These are phyloP conservation scores for Heliconius ismenius DNA, from an alignment of 2,888 invertebrate genomes.

Conservation along the genomic window DNA sequence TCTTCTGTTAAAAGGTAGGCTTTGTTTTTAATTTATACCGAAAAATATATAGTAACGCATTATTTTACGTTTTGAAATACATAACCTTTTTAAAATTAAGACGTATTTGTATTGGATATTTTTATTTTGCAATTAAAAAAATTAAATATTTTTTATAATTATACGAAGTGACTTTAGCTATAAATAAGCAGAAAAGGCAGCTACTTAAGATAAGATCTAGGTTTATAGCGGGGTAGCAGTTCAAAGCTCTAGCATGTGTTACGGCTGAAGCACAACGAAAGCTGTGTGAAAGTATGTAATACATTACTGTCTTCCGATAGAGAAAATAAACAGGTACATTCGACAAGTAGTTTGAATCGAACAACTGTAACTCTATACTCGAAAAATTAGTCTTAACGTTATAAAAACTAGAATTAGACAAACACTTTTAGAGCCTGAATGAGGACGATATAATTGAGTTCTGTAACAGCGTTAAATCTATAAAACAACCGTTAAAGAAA, in stretches of 20 bases:
- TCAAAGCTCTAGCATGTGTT: conserved; percentile 45
- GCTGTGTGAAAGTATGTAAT: conserved; percentile 40
- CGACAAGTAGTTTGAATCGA: conserved; percentile 5
- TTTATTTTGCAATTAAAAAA: background rate
- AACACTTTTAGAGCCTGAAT: conserved; percentile 15
- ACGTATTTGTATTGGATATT: background rate
- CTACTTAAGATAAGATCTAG: conserved; percentile 45
- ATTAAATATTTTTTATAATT: background rate
- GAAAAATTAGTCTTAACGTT: conserved; percentile 11
- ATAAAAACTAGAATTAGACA: conserved; percentile 10
- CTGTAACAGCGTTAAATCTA: conserved; percentile 26
- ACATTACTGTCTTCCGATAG: conserved; percentile 30
- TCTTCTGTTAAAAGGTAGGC: conserved; percentile 35
- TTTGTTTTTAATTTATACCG: conserved; percentile 39
- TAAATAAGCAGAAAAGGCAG: conserved; percentile 36
- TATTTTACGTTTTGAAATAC: conserved; percentile 17
- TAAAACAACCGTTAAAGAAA: conserved; percentile 36
- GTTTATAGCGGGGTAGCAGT: conserved; percentile 44
- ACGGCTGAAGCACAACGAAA: conserved; percentile 38
- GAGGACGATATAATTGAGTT: conserved; percentile 23
- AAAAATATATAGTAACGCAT: conserved; percentile 8
- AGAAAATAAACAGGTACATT: conserved; percentile 23
- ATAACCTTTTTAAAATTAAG: conserved; percentile 17
- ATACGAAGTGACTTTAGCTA: conserved; percentile 19
- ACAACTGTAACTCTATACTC: background rate